Percentiles rank a stretch among this genome's conserved stretches.
These are phyloP conservation scores for Hemiscyllium ocellatum DNA, from an alignment of 2,113 vertebrate species.

Conservation along the genomic window DNA sequence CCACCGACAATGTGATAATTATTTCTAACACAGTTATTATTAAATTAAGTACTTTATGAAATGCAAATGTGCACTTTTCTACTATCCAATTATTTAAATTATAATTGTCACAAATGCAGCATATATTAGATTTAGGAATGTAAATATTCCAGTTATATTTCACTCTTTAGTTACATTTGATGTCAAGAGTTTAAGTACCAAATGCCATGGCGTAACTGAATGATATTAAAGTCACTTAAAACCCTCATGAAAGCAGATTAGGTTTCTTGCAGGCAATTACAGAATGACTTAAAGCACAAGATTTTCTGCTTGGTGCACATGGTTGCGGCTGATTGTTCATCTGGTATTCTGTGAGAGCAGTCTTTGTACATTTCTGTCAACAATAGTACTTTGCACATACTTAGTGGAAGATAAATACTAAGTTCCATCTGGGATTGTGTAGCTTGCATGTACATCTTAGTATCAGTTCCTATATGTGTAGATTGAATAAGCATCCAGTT, in stretches of 20 bases:
- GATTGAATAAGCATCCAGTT: not conserved
- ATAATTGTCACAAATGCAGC: not conserved
- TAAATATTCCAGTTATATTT: not conserved
- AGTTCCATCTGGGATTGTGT: not conserved
- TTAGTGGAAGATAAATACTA: not conserved
- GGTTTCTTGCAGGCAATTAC: not conserved
- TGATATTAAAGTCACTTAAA: not conserved
- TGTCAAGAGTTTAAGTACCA: not conserved
- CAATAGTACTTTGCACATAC: not conserved
- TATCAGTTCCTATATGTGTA: not conserved
- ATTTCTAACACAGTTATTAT: not conserved
- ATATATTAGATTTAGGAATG: not conserved
- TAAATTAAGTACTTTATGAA: not conserved
- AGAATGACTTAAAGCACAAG: not conserved
- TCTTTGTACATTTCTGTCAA: not conserved
- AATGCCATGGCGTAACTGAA: not conserved
- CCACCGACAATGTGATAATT: not conserved
- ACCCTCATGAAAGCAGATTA: not conserved
- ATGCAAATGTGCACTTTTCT: not conserved
- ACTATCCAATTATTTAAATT: not conserved
- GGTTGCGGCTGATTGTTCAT: not conserved
- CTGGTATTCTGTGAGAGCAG: not conserved
- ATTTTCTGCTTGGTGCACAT: not conserved
- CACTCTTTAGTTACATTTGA: not conserved
- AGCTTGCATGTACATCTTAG: not conserved